These are phyloP conservation scores for Drosophila conformis DNA, from an alignment of 2,888 invertebrate genomes.

Conservation along the genomic window DNA sequence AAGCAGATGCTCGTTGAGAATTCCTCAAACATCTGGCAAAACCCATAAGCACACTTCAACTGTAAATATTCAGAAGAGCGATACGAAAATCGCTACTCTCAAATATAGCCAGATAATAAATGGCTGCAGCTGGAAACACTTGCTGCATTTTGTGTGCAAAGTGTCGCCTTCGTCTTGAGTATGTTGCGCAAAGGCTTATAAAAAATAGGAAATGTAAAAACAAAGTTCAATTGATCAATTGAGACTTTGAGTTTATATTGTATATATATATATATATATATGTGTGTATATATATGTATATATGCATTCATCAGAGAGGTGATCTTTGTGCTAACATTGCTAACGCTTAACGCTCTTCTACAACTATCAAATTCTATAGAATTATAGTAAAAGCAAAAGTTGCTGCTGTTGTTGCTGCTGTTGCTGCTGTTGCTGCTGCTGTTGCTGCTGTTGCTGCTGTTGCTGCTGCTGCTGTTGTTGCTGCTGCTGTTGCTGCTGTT, in stretches of 20 bases:
- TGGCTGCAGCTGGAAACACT: neutral
- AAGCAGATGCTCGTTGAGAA: neutral
- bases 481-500: neutral
- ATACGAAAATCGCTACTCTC: neutral
- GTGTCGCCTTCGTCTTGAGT: neutral
- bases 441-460: neutral
- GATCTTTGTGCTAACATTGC: neutral
- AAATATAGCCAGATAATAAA: neutral
- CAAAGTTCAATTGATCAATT: neutral
- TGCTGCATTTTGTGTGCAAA: neutral
- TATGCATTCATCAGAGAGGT: neutral
- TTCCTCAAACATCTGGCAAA: neutral
- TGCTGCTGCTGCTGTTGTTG: neutral
- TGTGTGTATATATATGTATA: fast-evolving
- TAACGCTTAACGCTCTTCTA: neutral
- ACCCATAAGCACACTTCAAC: too few species aligned
- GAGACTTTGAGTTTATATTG: neutral
- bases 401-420: neutral
- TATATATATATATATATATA: neutral
- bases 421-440: neutral
- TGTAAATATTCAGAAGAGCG: neutral
- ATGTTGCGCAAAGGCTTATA: neutral
- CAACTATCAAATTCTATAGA: neutral
- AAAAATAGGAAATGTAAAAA: neutral
- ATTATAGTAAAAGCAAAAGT: neutral